Percentiles rank a stretch among this genome's conserved stretches.
Evolutionary conservation across 2,113 vertebrate genomes (phyloP).

Genomic region (Girardinichthys multiradiatus): DNA sequence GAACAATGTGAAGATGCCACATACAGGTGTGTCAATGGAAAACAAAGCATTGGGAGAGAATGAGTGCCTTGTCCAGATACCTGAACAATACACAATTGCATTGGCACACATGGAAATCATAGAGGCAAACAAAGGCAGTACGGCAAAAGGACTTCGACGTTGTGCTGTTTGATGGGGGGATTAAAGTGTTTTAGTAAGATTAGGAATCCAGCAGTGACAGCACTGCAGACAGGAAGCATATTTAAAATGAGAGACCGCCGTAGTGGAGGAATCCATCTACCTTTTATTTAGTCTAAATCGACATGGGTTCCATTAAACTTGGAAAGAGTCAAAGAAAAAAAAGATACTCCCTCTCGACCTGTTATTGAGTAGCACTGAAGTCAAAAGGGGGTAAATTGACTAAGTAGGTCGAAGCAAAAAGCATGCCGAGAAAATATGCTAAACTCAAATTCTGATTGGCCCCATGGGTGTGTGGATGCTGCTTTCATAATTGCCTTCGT

Average conservation of each 20-base stretch:
- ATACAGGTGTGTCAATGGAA: background rate
- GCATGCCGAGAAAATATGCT: conserved; percentile 61
- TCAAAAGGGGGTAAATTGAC: conserved; percentile 74
- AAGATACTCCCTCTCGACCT: conserved; percentile 43
- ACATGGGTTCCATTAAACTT: conserved; percentile 25
- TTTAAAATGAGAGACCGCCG: conserved; percentile 19
- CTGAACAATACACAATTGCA: background rate
- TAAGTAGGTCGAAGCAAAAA: conserved; percentile 61
- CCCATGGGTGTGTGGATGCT: conserved; percentile 62
- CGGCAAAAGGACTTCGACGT: conserved; percentile 29
- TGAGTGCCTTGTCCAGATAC: conserved; percentile 2
- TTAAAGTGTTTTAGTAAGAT: conserved; percentile 26
- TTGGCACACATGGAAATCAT: background rate
- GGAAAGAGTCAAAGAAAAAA: conserved; percentile 29
- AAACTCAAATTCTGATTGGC: conserved; percentile 64
- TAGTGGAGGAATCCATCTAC: conserved; percentile 38
- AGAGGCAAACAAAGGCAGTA: conserved; percentile 16
- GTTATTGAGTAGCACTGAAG: conserved; percentile 49
- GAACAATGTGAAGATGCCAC: conserved; percentile 8
- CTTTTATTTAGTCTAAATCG: conserved; percentile 29
- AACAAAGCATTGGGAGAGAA: background rate
- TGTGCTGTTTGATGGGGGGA: conserved; percentile 32
- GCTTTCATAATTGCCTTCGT: conserved; percentile 63
- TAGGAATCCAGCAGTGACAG: conserved; percentile 44
- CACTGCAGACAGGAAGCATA: conserved; percentile 35